These are phyloP conservation scores for Rhinoraja longicauda DNA, from an alignment of 2,797 vertebrate genomes.

Conservation along the genomic window DNA sequence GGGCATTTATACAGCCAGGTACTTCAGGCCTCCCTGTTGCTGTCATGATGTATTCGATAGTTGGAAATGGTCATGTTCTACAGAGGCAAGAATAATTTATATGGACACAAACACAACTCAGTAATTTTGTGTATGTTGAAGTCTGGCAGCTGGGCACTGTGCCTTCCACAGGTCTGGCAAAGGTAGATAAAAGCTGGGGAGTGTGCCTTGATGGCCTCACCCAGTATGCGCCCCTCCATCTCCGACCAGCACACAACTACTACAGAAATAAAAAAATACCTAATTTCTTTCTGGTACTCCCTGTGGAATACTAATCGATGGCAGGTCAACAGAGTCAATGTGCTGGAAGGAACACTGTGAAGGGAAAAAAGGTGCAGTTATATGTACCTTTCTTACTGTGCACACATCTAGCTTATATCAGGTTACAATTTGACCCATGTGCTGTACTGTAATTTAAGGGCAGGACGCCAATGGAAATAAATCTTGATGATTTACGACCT, in stretches of 20 bases:
- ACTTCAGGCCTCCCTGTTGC: background rate
- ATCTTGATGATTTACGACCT: background rate
- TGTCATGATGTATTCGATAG: background rate
- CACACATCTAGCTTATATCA: background rate
- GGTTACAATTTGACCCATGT: background rate
- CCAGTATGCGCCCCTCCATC: too few relatives aligned
- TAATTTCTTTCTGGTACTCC: background rate
- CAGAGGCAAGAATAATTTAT: background rate
- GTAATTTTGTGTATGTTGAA: background rate
- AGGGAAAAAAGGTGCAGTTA: background rate
- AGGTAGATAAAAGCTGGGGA: background rate
- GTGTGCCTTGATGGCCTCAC: background rate
- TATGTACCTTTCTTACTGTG: background rate
- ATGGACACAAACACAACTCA: background rate
- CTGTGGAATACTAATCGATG: background rate
- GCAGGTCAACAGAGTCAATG: background rate
- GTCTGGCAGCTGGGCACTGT: background rate
- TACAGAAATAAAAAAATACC: background rate
- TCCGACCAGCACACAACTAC: background rate
- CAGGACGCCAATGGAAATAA: constrained; percentile 13
- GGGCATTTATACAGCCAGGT: background rate
- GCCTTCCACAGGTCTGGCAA: background rate
- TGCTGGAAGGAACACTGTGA: background rate
- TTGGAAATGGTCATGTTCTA: background rate
- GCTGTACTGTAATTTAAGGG: too few relatives aligned